A percentile compares a stretch with the other conserved stretches of the same genome.
Conservation (phyloP, 2,888 invertebrate species). For the Cantharis lateralis region DNA sequence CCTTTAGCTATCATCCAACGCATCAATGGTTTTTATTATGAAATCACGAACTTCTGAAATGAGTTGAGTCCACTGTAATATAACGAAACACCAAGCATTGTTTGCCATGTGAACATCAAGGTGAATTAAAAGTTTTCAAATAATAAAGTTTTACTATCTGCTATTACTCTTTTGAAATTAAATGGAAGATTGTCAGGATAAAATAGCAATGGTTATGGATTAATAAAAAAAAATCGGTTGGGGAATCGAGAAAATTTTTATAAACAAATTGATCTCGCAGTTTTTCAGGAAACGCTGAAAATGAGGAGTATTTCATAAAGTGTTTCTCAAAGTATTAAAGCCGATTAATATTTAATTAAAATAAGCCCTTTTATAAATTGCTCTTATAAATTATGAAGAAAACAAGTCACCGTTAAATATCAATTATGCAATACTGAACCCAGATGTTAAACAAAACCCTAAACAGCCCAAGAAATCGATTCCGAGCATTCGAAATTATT, state of each 20-base stretch:
- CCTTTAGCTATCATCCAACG: constrained; percentile 38
- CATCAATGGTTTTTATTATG: constrained; percentile 38
- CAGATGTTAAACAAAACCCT: background rate
- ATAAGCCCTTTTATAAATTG: background rate
- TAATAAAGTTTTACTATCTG: background rate
- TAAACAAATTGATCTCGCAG: background rate
- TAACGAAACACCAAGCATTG: constrained; percentile 3
- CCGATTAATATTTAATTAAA: background rate
- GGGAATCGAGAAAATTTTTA: background rate
- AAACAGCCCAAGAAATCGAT: background rate
- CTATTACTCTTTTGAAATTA: background rate
- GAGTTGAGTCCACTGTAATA: background rate
- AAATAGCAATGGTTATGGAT: background rate
- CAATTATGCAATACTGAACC: background rate
- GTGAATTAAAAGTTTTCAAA: background rate
- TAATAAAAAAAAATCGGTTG: background rate
- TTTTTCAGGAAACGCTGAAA: background rate
- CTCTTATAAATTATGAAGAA: background rate
- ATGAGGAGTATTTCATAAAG: background rate
- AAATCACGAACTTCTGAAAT: constrained; percentile 8
- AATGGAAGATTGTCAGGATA: background rate
- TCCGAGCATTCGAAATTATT: background rate
- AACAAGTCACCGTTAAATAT: background rate
- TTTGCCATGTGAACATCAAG: constrained; percentile 1
- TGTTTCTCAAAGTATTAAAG: background rate